Conservation (phyloP, 2,888 invertebrate species). For the Phania funesta region DNA sequence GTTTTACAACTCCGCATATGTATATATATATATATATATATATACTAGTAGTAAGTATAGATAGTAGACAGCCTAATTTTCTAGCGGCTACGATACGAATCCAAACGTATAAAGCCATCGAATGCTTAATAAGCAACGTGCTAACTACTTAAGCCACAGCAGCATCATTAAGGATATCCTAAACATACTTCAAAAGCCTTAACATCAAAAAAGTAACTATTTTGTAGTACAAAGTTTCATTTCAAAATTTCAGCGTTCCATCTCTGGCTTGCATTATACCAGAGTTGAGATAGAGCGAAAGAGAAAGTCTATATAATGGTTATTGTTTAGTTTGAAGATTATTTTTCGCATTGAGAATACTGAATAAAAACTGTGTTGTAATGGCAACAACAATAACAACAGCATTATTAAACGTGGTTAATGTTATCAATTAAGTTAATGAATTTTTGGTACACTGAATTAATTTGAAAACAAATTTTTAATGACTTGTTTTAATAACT, state of each 20-base stretch:
- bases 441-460: constrained; percentile 47
- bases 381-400: constrained; percentile 8
- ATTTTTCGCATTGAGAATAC: constrained; percentile 8
- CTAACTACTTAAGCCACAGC: too few relatives aligned
- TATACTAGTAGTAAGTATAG: too few relatives aligned
- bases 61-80: too few relatives aligned
- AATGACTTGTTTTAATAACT: constrained; percentile 12
- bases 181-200: too few relatives aligned
- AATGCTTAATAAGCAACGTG: too few relatives aligned
- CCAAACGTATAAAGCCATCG: too few relatives aligned
- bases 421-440: constrained; percentile 59
- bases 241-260: too few relatives aligned
- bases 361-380: background rate
- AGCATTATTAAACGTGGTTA: constrained; percentile 52
- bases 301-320: constrained; percentile 2
- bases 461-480: too few relatives aligned
- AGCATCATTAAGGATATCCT: too few relatives aligned
- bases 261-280: background rate
- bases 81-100: too few relatives aligned
- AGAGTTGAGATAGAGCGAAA: background rate
- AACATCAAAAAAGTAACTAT: too few relatives aligned
- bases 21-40: background rate
- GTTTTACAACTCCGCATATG: background rate
- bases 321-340: constrained; percentile 17
- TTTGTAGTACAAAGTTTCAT: too few relatives aligned